Base-by-base conservation (phyloP, 2,888 invertebrate species). In the Agrotis clavis region DNA sequence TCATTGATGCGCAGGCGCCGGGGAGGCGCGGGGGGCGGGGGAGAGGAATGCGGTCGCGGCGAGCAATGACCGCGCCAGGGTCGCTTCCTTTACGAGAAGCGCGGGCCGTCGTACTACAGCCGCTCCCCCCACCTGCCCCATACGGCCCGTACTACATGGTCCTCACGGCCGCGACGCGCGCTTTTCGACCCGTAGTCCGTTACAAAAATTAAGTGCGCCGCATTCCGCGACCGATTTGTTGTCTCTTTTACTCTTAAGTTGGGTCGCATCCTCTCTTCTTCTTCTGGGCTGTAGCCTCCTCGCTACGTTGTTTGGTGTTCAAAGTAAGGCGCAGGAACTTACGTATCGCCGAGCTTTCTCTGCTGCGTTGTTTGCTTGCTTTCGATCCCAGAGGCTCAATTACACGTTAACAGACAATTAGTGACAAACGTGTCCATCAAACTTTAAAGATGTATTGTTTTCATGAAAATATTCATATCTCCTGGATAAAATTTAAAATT, bases 31-130 rank as follows among this genome's bases (percentile, higher is more conserved):
- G 89, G 91, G 90, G 86, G 91, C 87, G 92, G 90, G 91, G 91
- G 91, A 87, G 94, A 94, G 93, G 94, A 95, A 95, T 95, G 95
- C 95, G 95, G 94, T 93, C 95, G 95, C 92, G 93, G 94, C 96
- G 96, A 94, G 96, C 96, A 96, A 95, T 96, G 96, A 96, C 96
- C 96, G 95, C 95, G 94, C 94, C 96, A 96, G 96, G 96, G 96
- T 95, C 95, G 95, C 94, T 95, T 95, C 95, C 95, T 96, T 95
- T 95, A 95, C 96, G 94, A 95, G 95, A 94, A 95, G 92, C 93
- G 93, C 95, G 92, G 92, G 92, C 94, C 94, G 94, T 92, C 94
- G 95, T 95, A 95, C 95, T 95, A 95, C 95, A 93, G 92, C 90
- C 93, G 90, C 86, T 84, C 86, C 88, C 91, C 91, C 92, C 90